Percentiles rank a stretch among this genome's conserved stretches.
Conservation (phyloP, 2,797 vertebrate genomes). For the Chiloscyllium punctatum region DNA sequence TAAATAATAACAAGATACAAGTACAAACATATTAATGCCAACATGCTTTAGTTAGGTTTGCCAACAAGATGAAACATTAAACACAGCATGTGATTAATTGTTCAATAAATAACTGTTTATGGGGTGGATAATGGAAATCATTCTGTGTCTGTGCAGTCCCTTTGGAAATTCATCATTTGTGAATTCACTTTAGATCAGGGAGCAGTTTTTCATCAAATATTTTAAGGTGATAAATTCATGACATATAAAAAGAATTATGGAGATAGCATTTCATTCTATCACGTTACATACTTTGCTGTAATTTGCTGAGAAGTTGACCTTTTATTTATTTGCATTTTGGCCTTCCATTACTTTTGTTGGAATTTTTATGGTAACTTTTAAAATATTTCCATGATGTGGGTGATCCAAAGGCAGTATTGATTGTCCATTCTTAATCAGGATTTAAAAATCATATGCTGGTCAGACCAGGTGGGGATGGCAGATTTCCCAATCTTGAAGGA, state of each 20-base stretch:
- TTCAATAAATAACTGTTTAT: slow-evolving; percentile 27
- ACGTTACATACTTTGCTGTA: neutral
- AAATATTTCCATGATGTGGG: neutral
- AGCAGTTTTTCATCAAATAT: neutral
- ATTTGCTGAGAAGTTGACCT: neutral
- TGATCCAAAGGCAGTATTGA: neutral
- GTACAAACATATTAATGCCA: neutral
- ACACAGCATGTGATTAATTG: neutral
- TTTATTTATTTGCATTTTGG: neutral
- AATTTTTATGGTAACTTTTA: neutral
- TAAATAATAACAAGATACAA: neutral
- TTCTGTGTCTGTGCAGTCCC: neutral
- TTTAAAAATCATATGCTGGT: neutral
- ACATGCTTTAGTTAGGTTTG: neutral
- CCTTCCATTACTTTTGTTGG: too few species aligned
- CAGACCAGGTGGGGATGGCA: neutral
- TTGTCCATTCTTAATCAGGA: neutral
- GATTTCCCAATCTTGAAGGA: neutral
- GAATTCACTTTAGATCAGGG: neutral
- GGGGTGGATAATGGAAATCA: slow-evolving; percentile 28
- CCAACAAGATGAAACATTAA: neutral
- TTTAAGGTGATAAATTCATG: neutral
- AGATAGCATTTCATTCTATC: neutral
- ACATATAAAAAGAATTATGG: neutral
- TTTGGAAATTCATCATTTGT: slow-evolving; percentile 26